Percentiles rank a stretch among this genome's conserved stretches.
These are phyloP conservation scores for Alcedo atthis DNA, from an alignment of 2,797 vertebrate species.

Conservation along the genomic window DNA sequence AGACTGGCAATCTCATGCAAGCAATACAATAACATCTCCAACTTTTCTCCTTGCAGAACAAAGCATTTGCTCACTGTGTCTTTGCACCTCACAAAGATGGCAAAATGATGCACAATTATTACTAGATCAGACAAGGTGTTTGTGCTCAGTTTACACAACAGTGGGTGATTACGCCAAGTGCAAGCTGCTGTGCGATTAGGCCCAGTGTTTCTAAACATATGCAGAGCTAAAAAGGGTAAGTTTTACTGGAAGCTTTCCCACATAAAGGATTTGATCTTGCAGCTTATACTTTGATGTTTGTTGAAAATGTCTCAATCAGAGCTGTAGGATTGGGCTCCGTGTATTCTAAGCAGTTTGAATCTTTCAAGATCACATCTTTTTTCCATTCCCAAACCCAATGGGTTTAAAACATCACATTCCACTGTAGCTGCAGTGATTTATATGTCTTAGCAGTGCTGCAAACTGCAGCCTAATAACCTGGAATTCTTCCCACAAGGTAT, in stretches of 20 bases:
- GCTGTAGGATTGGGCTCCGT: neutral
- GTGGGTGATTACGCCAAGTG: neutral
- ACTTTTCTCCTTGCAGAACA: neutral
- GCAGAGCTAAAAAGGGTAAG: neutral
- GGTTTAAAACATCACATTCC: constrained; percentile 26
- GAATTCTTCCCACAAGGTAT: neutral
- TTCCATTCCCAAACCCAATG: neutral
- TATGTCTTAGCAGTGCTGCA: neutral
- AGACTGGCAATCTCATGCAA: neutral
- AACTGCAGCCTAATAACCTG: constrained; percentile 1
- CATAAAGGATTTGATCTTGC: constrained; percentile 25
- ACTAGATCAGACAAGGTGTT: constrained; percentile 1
- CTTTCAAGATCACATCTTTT: constrained; percentile 19
- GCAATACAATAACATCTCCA: neutral
- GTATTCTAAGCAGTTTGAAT: neutral
- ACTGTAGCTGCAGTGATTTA: constrained; percentile 22
- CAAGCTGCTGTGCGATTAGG: neutral
- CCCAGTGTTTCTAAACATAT: neutral
- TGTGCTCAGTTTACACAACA: constrained; percentile 17
- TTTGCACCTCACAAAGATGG: neutral
- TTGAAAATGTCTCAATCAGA: constrained; percentile 11
- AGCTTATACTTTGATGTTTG: constrained; percentile 14
- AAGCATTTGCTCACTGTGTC: neutral
- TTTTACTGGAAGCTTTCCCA: constrained; percentile 23
- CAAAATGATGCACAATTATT: constrained; percentile 24